Evolutionary conservation across 2,888 invertebrate species (phyloP), one percentile per base, ranked within the genome.

Genomic region (Ornithoptera priamus): DNA sequence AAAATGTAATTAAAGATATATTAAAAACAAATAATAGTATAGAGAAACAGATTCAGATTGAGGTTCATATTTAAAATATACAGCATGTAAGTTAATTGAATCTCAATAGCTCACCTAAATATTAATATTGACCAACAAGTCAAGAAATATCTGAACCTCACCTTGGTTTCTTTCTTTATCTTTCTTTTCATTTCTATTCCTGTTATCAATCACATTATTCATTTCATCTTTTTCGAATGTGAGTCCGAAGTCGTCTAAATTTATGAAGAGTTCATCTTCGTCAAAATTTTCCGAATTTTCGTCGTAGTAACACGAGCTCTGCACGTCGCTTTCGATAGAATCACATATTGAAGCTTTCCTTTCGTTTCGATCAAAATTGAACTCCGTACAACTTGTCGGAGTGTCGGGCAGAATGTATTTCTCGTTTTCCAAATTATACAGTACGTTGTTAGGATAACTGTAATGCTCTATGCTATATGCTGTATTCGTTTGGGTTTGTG

Each of bases 381-480:
- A 92, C 77, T 92, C 92, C 10, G 81, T 83, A 71, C 89, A 89
- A 78, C 92, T 92, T 0, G 90, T 91, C 1, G 92, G 90, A 1
- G 92, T 91, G 71, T 92, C 91, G 0, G 91, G 90, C 68, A 91
- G 72, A 24, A 83, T 80, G 60, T 92, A 90, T 65, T 81, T 90
- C 67, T 87, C 85, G 71, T 71, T 78, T 57, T 90, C 89, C 70
- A 92, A 78, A 76, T 90, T 91, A 56, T 87, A 86, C 2, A 92
- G 77, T 66, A 92, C 85, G 65, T 93, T 93, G 67, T 92, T 91
- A 0, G 92, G 91, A 75, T 93, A 92, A 72, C 92, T 92, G 67
- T 89, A 93, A 69, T 89, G 89, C 68, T 92, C 93, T 71, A 93
- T 72, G 74, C 85, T 93, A 71, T 84, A 83, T n/a, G 85, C 81